Base-by-base conservation (phyloP, 2,113 vertebrate species). In the Rhizomys pruinosus region DNA sequence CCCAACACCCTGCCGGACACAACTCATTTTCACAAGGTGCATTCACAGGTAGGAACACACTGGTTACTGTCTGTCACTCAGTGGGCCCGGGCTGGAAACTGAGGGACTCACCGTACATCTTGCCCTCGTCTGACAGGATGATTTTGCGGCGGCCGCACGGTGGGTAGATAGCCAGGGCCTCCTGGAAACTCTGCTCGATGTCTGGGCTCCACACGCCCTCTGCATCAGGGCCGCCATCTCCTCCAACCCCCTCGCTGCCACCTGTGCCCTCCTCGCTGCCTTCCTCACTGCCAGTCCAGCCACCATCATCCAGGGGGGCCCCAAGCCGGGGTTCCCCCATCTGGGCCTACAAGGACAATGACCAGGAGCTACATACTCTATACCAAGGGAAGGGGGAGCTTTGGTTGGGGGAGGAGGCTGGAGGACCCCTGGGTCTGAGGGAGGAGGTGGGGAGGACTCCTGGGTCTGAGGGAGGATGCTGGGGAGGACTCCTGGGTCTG, bases 21-120 rank as follows among this genome's bases (percentile, higher is more conserved):
- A n/a, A n/a, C n/a, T n/a, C n/a, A n/a, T n/a, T n/a, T 23, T 4
- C 0, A 2, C 10, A 32, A 12, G 27, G 42, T 47, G 25, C 17
- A 9, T 23, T 72, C 15, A 63, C 32, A 37, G 82, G 7, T 20
- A 69, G 23, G 6, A 16, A 84, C 59, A 37, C 12, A 8, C 11
- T 29, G 17, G 6, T 84, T 19, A 15, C 42, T 68, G 57, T 55
- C 29, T 57, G 61, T 61, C 63, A 29, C 66, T 25, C 7, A 25
- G 3, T n/a, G 3, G 79, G 72, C 25, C 10, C 77, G 17, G 78
- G 80, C 20, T 27, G 44, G 63, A 69, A 63, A 37, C 17, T 20
- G 12, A 42, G n/a, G 32, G 52, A 94, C 97, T 97, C 97, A 99
- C 99, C 99, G 89, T 99, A 99, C 99, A 99, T 99, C 98, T 99